Evolutionary conservation across 2,888 invertebrate species (phyloP), one percentile per base, ranked within the genome.

Genomic region (Zaprionus lineosus): DNA sequence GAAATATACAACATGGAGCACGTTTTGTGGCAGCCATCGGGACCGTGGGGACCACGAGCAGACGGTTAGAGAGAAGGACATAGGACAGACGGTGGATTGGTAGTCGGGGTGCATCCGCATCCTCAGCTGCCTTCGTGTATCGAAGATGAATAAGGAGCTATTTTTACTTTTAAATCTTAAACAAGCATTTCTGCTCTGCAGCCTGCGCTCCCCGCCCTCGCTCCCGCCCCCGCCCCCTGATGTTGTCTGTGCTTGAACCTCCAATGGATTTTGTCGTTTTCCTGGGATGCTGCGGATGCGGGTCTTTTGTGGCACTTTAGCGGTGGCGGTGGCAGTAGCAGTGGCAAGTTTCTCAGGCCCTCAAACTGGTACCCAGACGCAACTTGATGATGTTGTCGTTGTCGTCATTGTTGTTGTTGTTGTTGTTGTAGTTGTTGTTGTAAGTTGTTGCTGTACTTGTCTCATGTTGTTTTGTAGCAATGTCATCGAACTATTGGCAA

Each of bases 121-220:
- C 63, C 73, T 63, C 73, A 61, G 67, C 67, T 66, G 68, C 72
- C 62, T 60, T 59, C 68, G 70, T 63, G 64, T 76, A 82, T 87
- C 82, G 82, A 84, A 88, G 84, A 88, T 88, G 88, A 88, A 88
- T 88, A 88, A 88, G 87, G 73, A 88, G 86, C 86, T 88, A 86
- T 88, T 88, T 88, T 87, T 87, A 88, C 86, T 81, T 88, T 83
- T 86, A 86, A 83, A 84, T 86, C 81, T 71, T 71, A 53, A 63
- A 63, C 71, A 74, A 65, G 72, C 73, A 64, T 48, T 70, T 52
- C 58, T 29, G 26, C 36, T 26, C 24, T 28, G n/a, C n/a, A n/a
- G n/a, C n/a, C n/a, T n/a, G n/a, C 28, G 9, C 28, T 11, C 19
- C 16, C 24, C 16, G 14, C 21, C 9, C 31, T 47, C 15, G 11